These are phyloP conservation scores for Catharus ustulatus DNA, from an alignment of 2,797 vertebrate species.

Conservation along the genomic window DNA sequence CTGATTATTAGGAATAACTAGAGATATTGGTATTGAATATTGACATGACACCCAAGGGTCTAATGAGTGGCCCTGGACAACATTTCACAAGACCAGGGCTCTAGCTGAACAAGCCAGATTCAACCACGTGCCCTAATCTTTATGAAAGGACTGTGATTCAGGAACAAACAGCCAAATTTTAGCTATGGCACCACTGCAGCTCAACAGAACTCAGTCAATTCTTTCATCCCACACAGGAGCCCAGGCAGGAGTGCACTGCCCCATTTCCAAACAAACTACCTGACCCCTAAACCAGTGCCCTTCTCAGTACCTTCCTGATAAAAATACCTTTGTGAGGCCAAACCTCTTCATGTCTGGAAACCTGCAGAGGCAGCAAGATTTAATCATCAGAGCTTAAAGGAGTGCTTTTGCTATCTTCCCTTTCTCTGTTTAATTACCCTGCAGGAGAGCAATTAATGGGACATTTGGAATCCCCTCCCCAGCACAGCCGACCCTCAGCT, in stretches of 20 bases:
- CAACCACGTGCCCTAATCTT: fast-evolving
- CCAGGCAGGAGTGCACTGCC: neutral
- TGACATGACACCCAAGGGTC: fast-evolving
- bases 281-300: neutral
- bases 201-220: neutral
- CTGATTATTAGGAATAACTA: neutral
- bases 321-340: neutral
- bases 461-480: neutral
- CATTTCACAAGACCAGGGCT: neutral
- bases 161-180: neutral
- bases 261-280: neutral
- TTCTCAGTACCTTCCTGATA: neutral
- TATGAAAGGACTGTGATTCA: neutral
- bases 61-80: neutral
- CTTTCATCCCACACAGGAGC: neutral
- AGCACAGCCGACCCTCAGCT: neutral
- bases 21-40: neutral
- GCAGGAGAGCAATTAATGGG: slow-evolving; percentile 4
- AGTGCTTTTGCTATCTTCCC: neutral
- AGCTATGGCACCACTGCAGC: neutral
- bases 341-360: neutral
- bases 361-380: neutral
- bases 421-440: neutral
- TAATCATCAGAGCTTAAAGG: neutral
- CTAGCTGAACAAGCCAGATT: neutral